A percentile compares a stretch with the other conserved stretches of the same genome.
Evolutionary conservation across 2,888 invertebrate species (phyloP).

Genomic region (Euplexia lucipara): DNA sequence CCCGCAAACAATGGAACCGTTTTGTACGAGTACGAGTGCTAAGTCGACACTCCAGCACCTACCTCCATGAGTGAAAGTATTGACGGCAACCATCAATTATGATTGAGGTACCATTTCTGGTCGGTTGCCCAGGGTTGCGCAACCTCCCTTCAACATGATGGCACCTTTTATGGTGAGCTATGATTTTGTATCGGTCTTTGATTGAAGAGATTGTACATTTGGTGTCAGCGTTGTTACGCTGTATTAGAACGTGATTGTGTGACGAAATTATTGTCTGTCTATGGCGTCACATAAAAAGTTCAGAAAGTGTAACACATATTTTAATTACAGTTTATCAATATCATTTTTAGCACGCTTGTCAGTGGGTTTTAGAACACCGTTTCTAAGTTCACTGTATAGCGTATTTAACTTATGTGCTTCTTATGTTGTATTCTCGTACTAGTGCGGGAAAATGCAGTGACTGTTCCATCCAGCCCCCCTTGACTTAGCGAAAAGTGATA

Average conservation of each 20-base stretch:
- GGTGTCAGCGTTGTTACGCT: conserved; percentile 10
- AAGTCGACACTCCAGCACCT: conserved; percentile 28
- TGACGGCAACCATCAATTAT: conserved; percentile 50
- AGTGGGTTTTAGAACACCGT: too few relatives aligned
- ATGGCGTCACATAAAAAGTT: conserved; percentile 14
- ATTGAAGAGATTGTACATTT: conserved; percentile 54
- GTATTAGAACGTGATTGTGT: conserved; percentile 23
- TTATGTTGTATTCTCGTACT: too few relatives aligned
- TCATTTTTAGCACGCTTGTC: too few relatives aligned
- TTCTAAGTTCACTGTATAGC: too few relatives aligned
- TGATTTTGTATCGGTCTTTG: conserved; percentile 48
- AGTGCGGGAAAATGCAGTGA: too few relatives aligned
- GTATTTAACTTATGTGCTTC: too few relatives aligned
- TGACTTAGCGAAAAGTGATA: too few relatives aligned
- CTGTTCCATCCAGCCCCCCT: too few relatives aligned
- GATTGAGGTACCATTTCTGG: conserved; percentile 49
- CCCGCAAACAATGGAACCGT: conserved; percentile 36
- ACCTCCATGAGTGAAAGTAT: conserved; percentile 67
- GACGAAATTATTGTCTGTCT: conserved; percentile 28
- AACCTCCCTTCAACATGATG: conserved; percentile 59
- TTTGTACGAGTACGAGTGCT: conserved; percentile 56
- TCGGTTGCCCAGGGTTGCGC: conserved; percentile 61
- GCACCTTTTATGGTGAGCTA: conserved; percentile 54
- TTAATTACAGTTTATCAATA: background rate
- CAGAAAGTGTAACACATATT: conserved; percentile 19